Base-by-base conservation (phyloP, 2,888 invertebrate species). In the Amphipyra tragopoginis region DNA sequence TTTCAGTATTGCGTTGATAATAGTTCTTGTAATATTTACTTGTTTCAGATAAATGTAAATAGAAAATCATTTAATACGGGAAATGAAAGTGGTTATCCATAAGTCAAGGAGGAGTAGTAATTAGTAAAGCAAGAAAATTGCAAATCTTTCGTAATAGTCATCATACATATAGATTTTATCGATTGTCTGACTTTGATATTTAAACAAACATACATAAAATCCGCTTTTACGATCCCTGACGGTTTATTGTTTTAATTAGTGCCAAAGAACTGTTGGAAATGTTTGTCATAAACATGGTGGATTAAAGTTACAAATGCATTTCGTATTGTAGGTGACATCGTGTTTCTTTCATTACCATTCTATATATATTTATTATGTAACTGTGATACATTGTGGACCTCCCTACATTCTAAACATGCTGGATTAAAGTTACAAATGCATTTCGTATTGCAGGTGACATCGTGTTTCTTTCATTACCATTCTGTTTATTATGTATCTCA, bases 211-310 rank as follows among this genome's bases (percentile, higher is more conserved):
- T 4, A 26, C 39, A 53, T 56, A 38, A 61, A 49, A 45, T 45
- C n/a, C 4, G 40, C 7, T 33, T 66, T 54, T 48, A 55, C 36
- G 39, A 34, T 50, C 5, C 26, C 0, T 36, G 26, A 36, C 34
- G 9, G 49, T 65, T 65, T 42, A 34, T 11, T 10, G 11, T 36
- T 26, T 51, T 33, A 26, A 33, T 48, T 38, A 21, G n/a, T 56
- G 67, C 29, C 13, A 60, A 66, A 60, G 7, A n/a, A 39, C 15
- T 15, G 21, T 33, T 34, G 10, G 10, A 54, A 55, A 29, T 10
- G 15, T 36, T 65, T 64, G 48, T 36, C 43, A 40, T 14, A 14
- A 40, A 40, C 6, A 29, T 48, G n/a, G 13, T 29, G 29, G 5
- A 5, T 29, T 29, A 7, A 29, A 29, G 29, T 29, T 29, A 29